These are phyloP conservation scores for Catocala nupta DNA, from an alignment of 2,888 invertebrate species.

Conservation along the genomic window DNA sequence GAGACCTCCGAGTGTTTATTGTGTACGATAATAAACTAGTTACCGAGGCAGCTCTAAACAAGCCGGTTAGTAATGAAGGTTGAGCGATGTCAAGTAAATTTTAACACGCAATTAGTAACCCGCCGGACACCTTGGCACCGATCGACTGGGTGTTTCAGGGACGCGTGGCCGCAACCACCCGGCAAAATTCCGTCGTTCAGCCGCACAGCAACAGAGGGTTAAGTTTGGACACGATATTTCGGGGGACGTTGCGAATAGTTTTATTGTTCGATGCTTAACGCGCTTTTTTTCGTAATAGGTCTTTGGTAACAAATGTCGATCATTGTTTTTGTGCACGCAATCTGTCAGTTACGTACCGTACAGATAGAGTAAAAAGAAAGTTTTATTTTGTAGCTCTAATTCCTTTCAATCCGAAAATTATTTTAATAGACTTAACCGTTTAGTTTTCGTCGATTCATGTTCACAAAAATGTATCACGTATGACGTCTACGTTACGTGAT, in stretches of 20 bases:
- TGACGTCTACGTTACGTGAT: slow-evolving; percentile 19
- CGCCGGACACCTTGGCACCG: slow-evolving; percentile 80
- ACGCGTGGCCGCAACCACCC: slow-evolving; percentile 54
- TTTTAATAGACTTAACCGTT: slow-evolving; percentile 47
- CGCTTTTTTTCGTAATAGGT: slow-evolving; percentile 69
- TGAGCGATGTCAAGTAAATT: slow-evolving; percentile 84
- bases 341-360: slow-evolving; percentile 66
- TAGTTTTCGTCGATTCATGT: slow-evolving; percentile 24
- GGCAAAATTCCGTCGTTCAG: slow-evolving; percentile 48
- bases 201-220: slow-evolving; percentile 54
- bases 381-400: slow-evolving; percentile 62
- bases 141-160: slow-evolving; percentile 73
- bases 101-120: slow-evolving; percentile 84
- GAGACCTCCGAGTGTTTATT: slow-evolving; percentile 59
- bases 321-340: slow-evolving; percentile 79
- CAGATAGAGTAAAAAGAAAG: slow-evolving; percentile 56
- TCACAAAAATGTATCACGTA: slow-evolving; percentile 20
- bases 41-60: slow-evolving; percentile 60
- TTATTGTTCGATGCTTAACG: slow-evolving; percentile 68
- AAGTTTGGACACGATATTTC: slow-evolving; percentile 54
- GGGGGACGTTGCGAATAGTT: slow-evolving; percentile 62
- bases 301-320: slow-evolving; percentile 70
- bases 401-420: slow-evolving; percentile 64
- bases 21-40: slow-evolving; percentile 49
- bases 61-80: slow-evolving; percentile 71